These are phyloP conservation scores for Clamator glandarius DNA, from an alignment of 2,797 vertebrate genomes.

Conservation along the genomic window DNA sequence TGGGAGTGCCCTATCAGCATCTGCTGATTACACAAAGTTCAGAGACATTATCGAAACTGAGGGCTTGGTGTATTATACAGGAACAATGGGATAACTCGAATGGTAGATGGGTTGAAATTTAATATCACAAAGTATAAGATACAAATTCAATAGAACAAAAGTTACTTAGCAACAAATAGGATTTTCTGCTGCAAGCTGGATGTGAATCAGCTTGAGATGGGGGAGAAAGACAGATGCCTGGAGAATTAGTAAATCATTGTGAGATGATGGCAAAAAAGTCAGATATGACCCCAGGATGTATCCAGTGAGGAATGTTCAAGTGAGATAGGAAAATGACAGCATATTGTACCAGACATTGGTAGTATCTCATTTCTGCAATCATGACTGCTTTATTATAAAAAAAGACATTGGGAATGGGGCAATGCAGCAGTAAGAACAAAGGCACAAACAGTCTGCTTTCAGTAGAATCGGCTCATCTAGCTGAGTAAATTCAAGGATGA, in stretches of 20 bases:
- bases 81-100: neutral
- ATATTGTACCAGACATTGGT: neutral
- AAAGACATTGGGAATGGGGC: neutral
- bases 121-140: neutral
- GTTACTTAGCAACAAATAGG: slow-evolving; percentile 51
- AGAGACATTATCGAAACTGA: neutral
- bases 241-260: neutral
- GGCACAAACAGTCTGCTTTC: neutral
- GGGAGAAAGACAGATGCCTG: neutral
- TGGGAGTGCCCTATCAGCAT: slow-evolving; percentile 9
- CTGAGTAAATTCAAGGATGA: neutral
- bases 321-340: neutral
- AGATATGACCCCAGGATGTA: neutral
- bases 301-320: neutral
- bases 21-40: slow-evolving; percentile 5
- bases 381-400: neutral
- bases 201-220: neutral
- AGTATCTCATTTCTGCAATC: neutral
- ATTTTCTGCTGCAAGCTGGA: slow-evolving; percentile 37
- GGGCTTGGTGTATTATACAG: neutral
- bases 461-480: neutral
- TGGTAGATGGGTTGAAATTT: neutral
- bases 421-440: neutral
- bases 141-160: slow-evolving; percentile 48
- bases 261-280: neutral